These are phyloP conservation scores for Lasioglossum zephyrum DNA, from an alignment of 2,888 invertebrate species.

Conservation along the genomic window DNA sequence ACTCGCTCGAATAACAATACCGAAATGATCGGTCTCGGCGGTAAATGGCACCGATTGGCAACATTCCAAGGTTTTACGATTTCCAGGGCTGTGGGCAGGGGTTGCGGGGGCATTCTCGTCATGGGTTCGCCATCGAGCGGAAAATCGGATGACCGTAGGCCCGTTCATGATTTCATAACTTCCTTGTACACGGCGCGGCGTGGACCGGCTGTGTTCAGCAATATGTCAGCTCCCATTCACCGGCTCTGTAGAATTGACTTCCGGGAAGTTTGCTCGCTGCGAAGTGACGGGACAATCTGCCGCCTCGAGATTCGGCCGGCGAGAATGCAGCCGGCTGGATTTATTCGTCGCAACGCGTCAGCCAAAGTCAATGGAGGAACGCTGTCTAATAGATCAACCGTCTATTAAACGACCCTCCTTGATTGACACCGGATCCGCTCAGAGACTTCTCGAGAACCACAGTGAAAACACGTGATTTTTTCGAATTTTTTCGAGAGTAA, in stretches of 20 bases:
- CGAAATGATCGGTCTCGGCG: conserved; percentile 4
- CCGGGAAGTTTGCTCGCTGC: conserved; percentile 25
- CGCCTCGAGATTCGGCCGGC: conserved; percentile 24
- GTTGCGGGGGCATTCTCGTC: background rate
- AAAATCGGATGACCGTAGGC: conserved; percentile 1
- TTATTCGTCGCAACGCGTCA: conserved; percentile 35
- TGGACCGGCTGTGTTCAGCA: conserved; percentile 31
- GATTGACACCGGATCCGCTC: background rate
- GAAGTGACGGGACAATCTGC: conserved; percentile 36
- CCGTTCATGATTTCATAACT: conserved; percentile 49
- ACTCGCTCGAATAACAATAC: background rate
- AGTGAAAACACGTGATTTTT: background rate
- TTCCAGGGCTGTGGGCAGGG: background rate
- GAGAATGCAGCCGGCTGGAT: conserved; percentile 34
- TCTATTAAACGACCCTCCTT: background rate
- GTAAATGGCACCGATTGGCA: conserved; percentile 13
- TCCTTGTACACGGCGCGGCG: conserved; percentile 1
- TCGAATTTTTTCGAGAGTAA: background rate
- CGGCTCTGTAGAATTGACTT: conserved; percentile 31
- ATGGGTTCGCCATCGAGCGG: background rate
- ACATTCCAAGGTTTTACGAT: conserved; percentile 4
- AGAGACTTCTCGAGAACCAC: background rate
- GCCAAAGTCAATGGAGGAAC: conserved; percentile 30
- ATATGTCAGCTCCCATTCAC: conserved; percentile 41
- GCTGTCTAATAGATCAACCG: conserved; percentile 30